Evolutionary conservation across 2,797 vertebrate species (phyloP).

Genomic region (Aythya fuligula): DNA sequence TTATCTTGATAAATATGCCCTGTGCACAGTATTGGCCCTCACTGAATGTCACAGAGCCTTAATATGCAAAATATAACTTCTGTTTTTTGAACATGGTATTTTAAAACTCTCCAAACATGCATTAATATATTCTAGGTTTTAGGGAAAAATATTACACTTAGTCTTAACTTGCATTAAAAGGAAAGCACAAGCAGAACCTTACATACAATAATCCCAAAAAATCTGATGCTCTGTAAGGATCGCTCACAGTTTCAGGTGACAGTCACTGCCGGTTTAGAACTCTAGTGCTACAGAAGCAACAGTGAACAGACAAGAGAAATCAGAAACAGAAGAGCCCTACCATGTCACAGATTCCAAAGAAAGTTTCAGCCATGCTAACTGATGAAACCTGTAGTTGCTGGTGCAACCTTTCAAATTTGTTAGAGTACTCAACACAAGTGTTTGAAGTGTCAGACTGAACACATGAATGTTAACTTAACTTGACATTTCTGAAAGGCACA

Average conservation of each 20-base stretch:
- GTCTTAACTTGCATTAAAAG: constrained; percentile 70
- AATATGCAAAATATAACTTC: constrained; percentile 84
- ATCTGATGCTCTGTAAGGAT: constrained; percentile 60
- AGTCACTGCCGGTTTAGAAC: constrained; percentile 69
- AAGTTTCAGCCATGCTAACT: constrained; percentile 74
- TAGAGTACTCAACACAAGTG: constrained; percentile 72
- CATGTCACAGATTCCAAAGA: constrained; percentile 57
- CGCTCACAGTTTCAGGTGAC: constrained; percentile 70
- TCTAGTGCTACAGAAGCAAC: constrained; percentile 69
- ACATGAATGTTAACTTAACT: constrained; percentile 72
- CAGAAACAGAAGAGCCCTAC: constrained; percentile 10
- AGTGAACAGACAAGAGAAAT: constrained; percentile 52
- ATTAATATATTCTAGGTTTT: constrained; percentile 79
- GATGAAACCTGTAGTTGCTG: constrained; percentile 66
- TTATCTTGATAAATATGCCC: constrained; percentile 81
- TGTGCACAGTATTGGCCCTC: constrained; percentile 76
- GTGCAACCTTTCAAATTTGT: constrained; percentile 71
- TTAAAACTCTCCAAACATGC: constrained; percentile 81
- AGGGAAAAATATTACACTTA: constrained; percentile 77
- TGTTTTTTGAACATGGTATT: constrained; percentile 75
- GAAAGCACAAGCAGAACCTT: constrained; percentile 73
- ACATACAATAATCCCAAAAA: constrained; percentile 70
- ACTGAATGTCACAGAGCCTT: constrained; percentile 75
- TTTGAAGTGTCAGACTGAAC: constrained; percentile 77
- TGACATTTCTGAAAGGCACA: constrained; percentile 83